Base-by-base conservation (phyloP, 2,888 invertebrate species). In the Macropis europaea region DNA sequence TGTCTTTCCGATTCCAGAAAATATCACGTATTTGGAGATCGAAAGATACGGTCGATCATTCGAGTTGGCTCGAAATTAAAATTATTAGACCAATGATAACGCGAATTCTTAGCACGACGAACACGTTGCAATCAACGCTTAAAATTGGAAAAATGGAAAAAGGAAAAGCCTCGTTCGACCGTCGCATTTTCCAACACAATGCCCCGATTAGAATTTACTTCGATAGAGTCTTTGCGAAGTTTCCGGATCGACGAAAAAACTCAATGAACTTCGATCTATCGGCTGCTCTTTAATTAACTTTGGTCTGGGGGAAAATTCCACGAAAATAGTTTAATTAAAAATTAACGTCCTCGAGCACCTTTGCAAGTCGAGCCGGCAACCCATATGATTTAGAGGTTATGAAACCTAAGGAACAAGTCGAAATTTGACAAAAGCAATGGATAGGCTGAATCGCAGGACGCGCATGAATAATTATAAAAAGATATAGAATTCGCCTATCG, bases 131-230 rank as follows among this genome's bases (percentile, higher is more conserved):
- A 22, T 26, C 54, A 43, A 62, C 28, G n/a, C 13, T 38, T 30
- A 34, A 52, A 66, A 30, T 52, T 52, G 38, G 53, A 52, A 57
- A 57, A 52, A 66, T 36, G 24, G 61, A 32, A 61, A 47, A n/a
- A 38, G 66, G 52, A 43, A 52, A 66, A 53, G 38, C 26, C 53
- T 11, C 24, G 19, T 17, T 19, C 38, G 53, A 53, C 17, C 53
- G 15, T 3, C 3, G n/a, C 28, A n/a, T 40, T 40, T 32, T 36
- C 19, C 45, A 36, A 45, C 30, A 66, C 66, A 62, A 66, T 66
- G 43, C 66, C 1, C 24, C 62, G 66, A 66, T 66, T 66, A 66
- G 61, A 52, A 66, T 66, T 66, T 53, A 53, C 61, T 38, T 22
- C 50, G 28, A 22, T 17, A 19, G 28, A n/a, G 52, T 15, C 48